Base-by-base conservation (phyloP, 1,140 invertebrate species). In the Ladona fulva region DNA sequence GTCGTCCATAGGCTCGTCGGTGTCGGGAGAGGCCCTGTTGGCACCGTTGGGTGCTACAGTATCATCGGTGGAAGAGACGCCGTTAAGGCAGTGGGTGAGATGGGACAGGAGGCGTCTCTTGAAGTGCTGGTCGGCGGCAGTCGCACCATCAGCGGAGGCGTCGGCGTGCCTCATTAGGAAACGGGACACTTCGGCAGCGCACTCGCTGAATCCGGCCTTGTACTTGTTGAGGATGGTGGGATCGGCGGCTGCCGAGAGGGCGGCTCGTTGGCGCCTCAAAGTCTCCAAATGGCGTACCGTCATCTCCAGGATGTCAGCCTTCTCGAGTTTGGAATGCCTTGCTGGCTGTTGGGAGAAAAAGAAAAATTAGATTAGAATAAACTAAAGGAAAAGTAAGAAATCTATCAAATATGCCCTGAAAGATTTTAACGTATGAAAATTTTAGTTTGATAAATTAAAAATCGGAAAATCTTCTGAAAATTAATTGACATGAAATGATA, bases 261-360 rank as follows among this genome's bases (percentile, higher is more conserved):
- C 90, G 29, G 90, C 86, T 83, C 92, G 90, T 84, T 94, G 92
- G 22, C 92, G 88, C 81, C 95, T 92, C 10, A 96, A 86, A 5
- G 90, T 91, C 84, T 95, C 93, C 79, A 97, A 86, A 85, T 97
- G 94, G 84, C 96, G 96, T 19, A 98, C 96, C 0, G 97, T 97
- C 92, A 98, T 95, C 85, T 99, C 97, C 75, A 98, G 86, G 78
- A 98, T 98, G 83, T 98, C 97, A 0, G 97, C 97, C 85, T 99
- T 99, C 84, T 98, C 97, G 44, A 98, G 85, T 84, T 98, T 98
- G 5, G 95, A 95, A 85, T 97, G 95, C 80, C 95, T 89, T 44
- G 95, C 91, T 59, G 93, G 94, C 94, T 96, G 87, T 81, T 91
- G 88, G 76, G 81, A 66, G 85, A 82, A 82, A 74, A 83, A 78